Conservation (phyloP, 2,113 vertebrate species). For the Pseudopipra pipra region DNA sequence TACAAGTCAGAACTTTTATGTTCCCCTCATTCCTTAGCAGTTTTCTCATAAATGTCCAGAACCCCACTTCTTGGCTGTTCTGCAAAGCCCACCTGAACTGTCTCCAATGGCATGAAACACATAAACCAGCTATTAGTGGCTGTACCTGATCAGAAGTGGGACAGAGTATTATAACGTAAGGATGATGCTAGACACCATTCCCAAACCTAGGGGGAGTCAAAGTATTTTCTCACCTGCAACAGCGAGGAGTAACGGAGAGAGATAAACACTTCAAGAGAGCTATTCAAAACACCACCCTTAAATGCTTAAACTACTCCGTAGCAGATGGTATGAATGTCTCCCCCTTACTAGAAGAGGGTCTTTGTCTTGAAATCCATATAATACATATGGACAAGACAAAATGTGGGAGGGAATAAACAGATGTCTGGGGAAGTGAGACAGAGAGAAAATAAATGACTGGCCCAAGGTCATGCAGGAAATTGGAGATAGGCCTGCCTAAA, state of each 20-base stretch:
- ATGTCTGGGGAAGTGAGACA: neutral
- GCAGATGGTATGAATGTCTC: neutral
- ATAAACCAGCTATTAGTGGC: neutral
- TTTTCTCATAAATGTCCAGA: neutral
- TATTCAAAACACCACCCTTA: neutral
- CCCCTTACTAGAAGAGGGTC: neutral
- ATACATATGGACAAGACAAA: neutral
- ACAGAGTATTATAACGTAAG: neutral
- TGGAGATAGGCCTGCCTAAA: neutral
- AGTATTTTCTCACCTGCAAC: neutral
- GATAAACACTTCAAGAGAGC: neutral
- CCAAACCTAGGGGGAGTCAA: neutral
- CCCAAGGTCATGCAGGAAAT: neutral
- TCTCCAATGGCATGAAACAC: neutral
- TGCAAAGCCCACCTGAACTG: neutral
- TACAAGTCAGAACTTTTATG: neutral
- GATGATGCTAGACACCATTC: neutral
- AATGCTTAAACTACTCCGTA: neutral
- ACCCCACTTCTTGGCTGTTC: neutral
- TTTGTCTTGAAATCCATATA: neutral
- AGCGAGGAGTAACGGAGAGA: neutral
- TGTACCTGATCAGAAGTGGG: neutral
- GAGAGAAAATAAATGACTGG: conserved; percentile 5
- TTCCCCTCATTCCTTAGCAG: neutral
- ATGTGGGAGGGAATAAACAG: neutral